Percentiles rank a stretch among this genome's conserved stretches.
Conservation (phyloP, 2,888 invertebrate species). For the Ochlodes sylvanus region DNA sequence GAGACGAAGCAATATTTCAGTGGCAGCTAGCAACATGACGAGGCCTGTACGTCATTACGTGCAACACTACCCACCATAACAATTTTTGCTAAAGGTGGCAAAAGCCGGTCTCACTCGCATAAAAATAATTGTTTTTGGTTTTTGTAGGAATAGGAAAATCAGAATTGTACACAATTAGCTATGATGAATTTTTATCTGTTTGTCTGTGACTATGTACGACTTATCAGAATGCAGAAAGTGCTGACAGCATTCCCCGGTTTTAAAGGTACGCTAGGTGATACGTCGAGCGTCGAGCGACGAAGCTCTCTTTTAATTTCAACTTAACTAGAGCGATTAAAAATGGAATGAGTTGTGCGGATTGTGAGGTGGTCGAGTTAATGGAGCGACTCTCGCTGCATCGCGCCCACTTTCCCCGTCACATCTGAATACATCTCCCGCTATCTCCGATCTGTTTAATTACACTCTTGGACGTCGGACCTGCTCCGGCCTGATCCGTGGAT, state of each 20-base stretch:
- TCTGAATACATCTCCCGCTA: constrained; percentile 16
- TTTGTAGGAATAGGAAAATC: too few species aligned
- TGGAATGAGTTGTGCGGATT: not conserved
- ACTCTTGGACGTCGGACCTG: not conserved
- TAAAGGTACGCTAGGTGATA: not conserved
- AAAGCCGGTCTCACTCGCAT: too few species aligned
- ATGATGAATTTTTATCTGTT: too few species aligned
- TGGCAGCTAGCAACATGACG: not conserved
- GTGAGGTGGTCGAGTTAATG: constrained; percentile 16
- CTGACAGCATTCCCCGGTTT: not conserved
- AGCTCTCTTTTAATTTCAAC: not conserved
- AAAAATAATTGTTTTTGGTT: too few species aligned
- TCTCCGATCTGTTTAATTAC: constrained; percentile 13
- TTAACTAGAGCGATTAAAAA: not conserved
- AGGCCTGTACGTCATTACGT: not conserved
- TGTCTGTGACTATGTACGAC: too few species aligned
- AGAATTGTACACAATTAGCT: too few species aligned
- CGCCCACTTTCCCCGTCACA: constrained; percentile 23
- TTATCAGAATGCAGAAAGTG: too few species aligned
- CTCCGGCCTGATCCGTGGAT: too few species aligned
- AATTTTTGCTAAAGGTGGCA: too few species aligned
- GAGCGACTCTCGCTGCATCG: constrained; percentile 7
- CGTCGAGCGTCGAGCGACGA: not conserved
- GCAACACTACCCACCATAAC: too few species aligned
- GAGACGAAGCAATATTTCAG: constrained; percentile 1